Evolutionary conservation across 2,888 invertebrate species (phyloP), one percentile per base, ranked within the genome.

Genomic region (Leptinotarsa tumamoca): DNA sequence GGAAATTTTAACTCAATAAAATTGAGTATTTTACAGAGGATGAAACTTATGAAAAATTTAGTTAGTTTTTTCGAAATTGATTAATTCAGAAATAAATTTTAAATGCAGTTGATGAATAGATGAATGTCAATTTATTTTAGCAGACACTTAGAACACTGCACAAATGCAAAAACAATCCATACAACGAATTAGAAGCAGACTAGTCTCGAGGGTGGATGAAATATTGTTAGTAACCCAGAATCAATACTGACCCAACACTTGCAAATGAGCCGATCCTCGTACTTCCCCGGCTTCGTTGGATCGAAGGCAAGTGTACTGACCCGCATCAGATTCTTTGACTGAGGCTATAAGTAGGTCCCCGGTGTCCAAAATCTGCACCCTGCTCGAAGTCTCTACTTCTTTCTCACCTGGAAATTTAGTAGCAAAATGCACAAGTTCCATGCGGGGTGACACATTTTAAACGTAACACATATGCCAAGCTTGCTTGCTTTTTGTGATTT

Each of bases 221-320:
- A 15, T 3, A 15, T 54, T 58, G 43, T 49, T 23, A 63, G 58
- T 33, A 71, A 67, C 50, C 52, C 27, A 52, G 49, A 69, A 72
- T 17, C 52, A 67, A 75, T 80, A 87, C 90, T 91, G 89, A 95
- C 96, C 96, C 84, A 96, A 90, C 77, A 98, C 96, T 81, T 92
- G 92, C 75, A 98, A 91, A 87, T 92, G 93, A 61, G 95, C 97
- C 82, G 95, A 93, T 74, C 94, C 97, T 81, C 93, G 92, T 50
- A 95, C 94, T 80, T 92, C 92, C 61, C 98, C 98, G 71, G 96
- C 96, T 88, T 95, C 96, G 87, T 98, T 98, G 70, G 94, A 92
- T 78, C 98, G 92, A 67, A 95, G 90, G 88, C 98, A 98, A 14
- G 95, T 95, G 88, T 98, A 98, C 86, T 94, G 93, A 43, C 98